Evolutionary conservation across 2,797 vertebrate species (phyloP), one percentile per base, ranked within the genome.

Genomic region (Gymnothorax reevesii): DNA sequence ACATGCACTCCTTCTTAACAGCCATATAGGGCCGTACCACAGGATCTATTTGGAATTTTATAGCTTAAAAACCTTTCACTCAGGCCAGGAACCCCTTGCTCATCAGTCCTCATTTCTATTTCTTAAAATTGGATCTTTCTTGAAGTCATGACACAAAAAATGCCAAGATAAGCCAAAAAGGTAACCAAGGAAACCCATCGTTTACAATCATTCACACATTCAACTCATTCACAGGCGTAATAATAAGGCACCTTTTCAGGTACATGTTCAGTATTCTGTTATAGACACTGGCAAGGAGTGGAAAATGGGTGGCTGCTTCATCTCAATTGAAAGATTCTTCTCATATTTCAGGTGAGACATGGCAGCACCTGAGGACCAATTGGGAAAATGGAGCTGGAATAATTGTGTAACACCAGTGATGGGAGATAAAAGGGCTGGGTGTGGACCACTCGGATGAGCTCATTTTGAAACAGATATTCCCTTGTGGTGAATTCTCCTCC

Each of bases 281-380:
- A 84, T 85, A 10, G 54, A 55, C 27, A 4, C 49, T 69, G 83
- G 82, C 85, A 88, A 52, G 82, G 69, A 42, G 49, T 84, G 59
- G 12, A 22, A 42, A 49, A 52, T 13, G 60, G 82, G 64, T 60
- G 54, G 83, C 17, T 33, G 49, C 71, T 60, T 69, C 52, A 25
- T 59, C 49, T 88, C 90, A 91, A 92, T 91, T 91, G 89, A 90
- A 91, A 90, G 88, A 92, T 89, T 92, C 88, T 89, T 89, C 87
- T 89, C 86, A 85, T 85, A 84, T 84, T 87, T 84, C 82, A 87
- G 86, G 90, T 88, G 87, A 87, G 85, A 88, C 17, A 59, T 86
- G 82, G 89, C 88, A 89, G 86, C 64, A 87, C 86, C 87, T 62
- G 80, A 87, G 87, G 90, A 90, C 84, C 86, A 86, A 87, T 87